Evolutionary conservation across 2,797 vertebrate genomes (phyloP).

Genomic region (Paratrypauchen microcephalus): DNA sequence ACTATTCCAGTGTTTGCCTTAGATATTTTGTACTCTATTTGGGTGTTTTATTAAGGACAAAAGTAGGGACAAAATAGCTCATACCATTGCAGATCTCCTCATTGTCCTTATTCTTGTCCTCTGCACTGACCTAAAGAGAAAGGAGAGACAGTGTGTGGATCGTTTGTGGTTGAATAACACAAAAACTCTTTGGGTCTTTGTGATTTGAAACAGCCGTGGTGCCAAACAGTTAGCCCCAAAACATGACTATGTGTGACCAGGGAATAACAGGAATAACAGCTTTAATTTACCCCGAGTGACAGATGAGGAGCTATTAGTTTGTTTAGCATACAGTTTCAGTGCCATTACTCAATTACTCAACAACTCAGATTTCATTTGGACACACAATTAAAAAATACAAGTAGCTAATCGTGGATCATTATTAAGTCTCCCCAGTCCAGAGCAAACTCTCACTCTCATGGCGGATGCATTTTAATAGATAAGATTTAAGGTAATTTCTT

Average conservation of each 20-base stretch:
- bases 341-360: constrained; percentile 40
- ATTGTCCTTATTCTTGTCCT: constrained; percentile 70
- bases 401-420: constrained; percentile 33
- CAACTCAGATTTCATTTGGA: constrained; percentile 37
- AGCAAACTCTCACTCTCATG: constrained; percentile 14
- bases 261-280: constrained; percentile 53
- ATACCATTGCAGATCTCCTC: constrained; percentile 62
- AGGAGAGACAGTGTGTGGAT: constrained; percentile 40
- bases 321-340: constrained; percentile 43
- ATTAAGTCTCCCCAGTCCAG: constrained; percentile 27
- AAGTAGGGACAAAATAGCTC: constrained; percentile 39
- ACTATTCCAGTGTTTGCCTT: constrained; percentile 19
- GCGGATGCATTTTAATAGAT: constrained; percentile 1
- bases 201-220: constrained; percentile 65
- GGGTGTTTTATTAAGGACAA: not conserved
- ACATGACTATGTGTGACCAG: constrained; percentile 65
- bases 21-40: not conserved
- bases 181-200: constrained; percentile 50
- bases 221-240: constrained; percentile 44
- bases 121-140: constrained; percentile 72
- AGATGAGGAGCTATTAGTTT: constrained; percentile 50
- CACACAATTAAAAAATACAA: constrained; percentile 31
- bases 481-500: not conserved
- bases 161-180: constrained; percentile 42
- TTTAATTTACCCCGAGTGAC: constrained; percentile 56